Base-by-base conservation (phyloP, 2,888 invertebrate genomes). In the Spodoptera littoralis region DNA sequence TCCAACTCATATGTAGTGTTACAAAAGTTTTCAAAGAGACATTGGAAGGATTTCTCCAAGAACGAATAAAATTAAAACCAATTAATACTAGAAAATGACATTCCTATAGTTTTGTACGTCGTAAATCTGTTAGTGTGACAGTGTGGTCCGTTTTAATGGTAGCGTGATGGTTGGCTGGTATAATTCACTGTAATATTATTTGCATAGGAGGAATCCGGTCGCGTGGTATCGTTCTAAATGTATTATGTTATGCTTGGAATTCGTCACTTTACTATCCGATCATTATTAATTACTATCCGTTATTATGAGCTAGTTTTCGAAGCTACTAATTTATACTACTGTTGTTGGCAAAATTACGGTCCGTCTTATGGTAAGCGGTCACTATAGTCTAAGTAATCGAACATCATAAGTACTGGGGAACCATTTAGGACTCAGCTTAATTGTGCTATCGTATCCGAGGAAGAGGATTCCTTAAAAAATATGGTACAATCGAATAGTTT, bases 171-270 rank as follows among this genome's bases (percentile, higher is more conserved):
- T 61, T 66, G 66, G 42, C 44, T 62, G 47, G 59, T 70, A 73
- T 74, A 72, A 72, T 63, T 76, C 67, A 79, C 55, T 50, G 36
- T 64, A 49, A 68, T 67, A 78, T 78, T 67, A 78, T 78, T 79
- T 79, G 72, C 76, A 78, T 76, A 65, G 13, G n/a, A 43, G 70
- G 72, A 68, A 72, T 73, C 70, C 75, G 72, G 77, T 70, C 62
- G 60, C 48, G 50, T 67, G 63, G 48, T 65, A 60, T 68, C 73
- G 24, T 60, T 74, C 30, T 36, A 42, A 56, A 64, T 60, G 43
- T 73, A 60, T 64, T 65, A 73, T 56, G n/a, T 55, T 71, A 71
- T 60, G 47, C 13, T 51, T 51, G 59, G 60, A 55, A 65, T 48
- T 52, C 60, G 51, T 71, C 72, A 70, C 47, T 48, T 62, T 47